Evolutionary conservation across 2,113 vertebrate species (phyloP), one percentile per base, ranked within the genome.

Genomic region (Oncorhynchus mykiss): DNA sequence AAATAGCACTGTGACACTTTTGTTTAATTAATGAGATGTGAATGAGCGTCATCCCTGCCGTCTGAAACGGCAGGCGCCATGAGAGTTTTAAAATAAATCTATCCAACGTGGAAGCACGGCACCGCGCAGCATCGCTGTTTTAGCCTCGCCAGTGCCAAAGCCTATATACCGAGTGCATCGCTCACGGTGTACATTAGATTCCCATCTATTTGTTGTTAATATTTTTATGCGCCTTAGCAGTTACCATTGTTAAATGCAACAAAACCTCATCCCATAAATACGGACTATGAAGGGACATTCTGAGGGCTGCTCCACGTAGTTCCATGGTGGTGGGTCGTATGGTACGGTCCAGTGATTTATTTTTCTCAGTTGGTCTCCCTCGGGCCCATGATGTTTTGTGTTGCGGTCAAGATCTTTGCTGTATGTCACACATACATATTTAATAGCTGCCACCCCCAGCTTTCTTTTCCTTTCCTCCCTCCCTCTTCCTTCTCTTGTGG

Each of bases 1-100:
- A 90, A 90, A 86, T 86, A 89, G 84, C 75, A 25, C 18, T 20
- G 72, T 20, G 25, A 80, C 77, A 80, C 62, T 59, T 76, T 22
- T 71, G 48, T 78, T 18, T 64, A 75, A n/a, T n/a, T n/a, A n/a
- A 69, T 72, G 67, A 72, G 73, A 85, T 75, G 78, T 78, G 80
- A 88, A 78, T 81, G 51, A 82, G 73, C 16, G 2, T 39, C 78
- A 66, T 39, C 25, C 29, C 9, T 24, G 71, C 34, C 16, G 13
- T 74, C 8, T 39, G 29, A 66, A 45, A 72, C 45, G 11, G 57
- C 6, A 16, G 24, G 25, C 25, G 54, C 49, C 13, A 34, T 75
- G 49, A 24, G 0, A 34, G 18, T 14, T 20, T 3, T 31, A 22
- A 67, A 31, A n/a, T 7, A 54, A 25, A 39, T 9, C 22, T 66